These are phyloP conservation scores for Selenia dentaria DNA, from an alignment of 2,888 invertebrate genomes.

Conservation along the genomic window DNA sequence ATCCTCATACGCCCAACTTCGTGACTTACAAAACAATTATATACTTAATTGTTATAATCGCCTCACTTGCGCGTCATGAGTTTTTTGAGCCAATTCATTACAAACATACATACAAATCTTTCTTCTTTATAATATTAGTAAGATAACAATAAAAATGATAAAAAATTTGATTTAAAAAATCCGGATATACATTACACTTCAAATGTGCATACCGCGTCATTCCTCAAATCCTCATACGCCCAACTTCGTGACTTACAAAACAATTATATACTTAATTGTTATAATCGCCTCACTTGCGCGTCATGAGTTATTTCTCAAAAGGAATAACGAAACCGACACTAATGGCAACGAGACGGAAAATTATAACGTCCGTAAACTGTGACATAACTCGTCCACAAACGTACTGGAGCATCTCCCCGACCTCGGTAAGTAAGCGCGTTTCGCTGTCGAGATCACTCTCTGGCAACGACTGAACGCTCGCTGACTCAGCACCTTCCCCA, in stretches of 20 bases:
- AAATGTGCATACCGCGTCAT: no score
- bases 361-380: slow-evolving; percentile 54
- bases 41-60: slow-evolving; percentile 41
- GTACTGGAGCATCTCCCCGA: slow-evolving; percentile 58
- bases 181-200: no score
- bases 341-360: slow-evolving; percentile 69
- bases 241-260: slow-evolving; percentile 36
- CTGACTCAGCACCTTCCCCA: slow-evolving; percentile 39
- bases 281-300: slow-evolving; percentile 34
- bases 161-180: no score
- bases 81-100: no score
- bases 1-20: slow-evolving; percentile 12
- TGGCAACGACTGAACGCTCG: slow-evolving; percentile 50
- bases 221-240: slow-evolving; percentile 12
- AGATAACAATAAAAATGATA: no score
- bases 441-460: slow-evolving; percentile 61
- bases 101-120: no score
- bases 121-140: no score
- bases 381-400: slow-evolving; percentile 63
- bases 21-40: slow-evolving; percentile 39
- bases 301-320: slow-evolving; percentile 48
- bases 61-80: slow-evolving; percentile 35
- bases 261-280: slow-evolving; percentile 40
- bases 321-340: slow-evolving; percentile 47
- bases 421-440: slow-evolving; percentile 47